Conservation (phyloP, 2,797 vertebrate species). For the Enteromius argenteus region DNA sequence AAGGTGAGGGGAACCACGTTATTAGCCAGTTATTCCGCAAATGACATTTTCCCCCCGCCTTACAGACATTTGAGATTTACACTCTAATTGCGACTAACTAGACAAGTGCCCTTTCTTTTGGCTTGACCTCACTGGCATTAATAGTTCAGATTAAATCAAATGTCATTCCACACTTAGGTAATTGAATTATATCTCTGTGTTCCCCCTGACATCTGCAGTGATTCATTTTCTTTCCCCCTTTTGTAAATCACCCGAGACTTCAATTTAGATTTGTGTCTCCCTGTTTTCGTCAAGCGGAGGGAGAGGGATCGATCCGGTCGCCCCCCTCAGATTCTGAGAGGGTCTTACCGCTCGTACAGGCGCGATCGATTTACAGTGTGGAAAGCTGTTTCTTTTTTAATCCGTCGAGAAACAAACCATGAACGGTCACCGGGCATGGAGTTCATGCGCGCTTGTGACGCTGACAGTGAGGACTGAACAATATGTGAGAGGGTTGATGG, state of each 20-base stretch:
- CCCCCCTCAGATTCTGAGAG: constrained; percentile 52
- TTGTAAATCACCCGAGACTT: constrained; percentile 63
- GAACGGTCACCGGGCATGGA: constrained; percentile 5
- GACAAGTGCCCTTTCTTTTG: constrained; percentile 51
- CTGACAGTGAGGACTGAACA: constrained; percentile 23
- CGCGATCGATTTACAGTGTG: constrained; percentile 44
- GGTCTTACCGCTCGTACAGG: constrained; percentile 8
- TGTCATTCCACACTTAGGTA: constrained; percentile 71
- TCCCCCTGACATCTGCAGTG: constrained; percentile 69
- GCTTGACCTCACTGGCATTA: constrained; percentile 62
- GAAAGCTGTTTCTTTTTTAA: constrained; percentile 54
- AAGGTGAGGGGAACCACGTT: constrained; percentile 52
- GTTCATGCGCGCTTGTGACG: constrained; percentile 14
- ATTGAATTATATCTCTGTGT: constrained; percentile 72
- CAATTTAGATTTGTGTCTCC: constrained; percentile 73
- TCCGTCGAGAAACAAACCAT: constrained; percentile 42
- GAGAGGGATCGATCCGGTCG: constrained; percentile 72
- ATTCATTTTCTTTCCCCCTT: constrained; percentile 70
- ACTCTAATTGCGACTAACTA: constrained; percentile 53
- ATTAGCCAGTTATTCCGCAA: constrained; percentile 60
- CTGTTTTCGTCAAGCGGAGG: constrained; percentile 60
- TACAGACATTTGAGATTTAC: constrained; percentile 55
- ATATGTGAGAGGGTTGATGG: constrained; percentile 61
- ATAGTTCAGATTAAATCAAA: constrained; percentile 69
- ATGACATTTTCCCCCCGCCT: constrained; percentile 56